A percentile compares a stretch with the other conserved stretches of the same genome.
Evolutionary conservation across 1,140 invertebrate genomes (phyloP).

Genomic region (Kradibia gibbosae): DNA sequence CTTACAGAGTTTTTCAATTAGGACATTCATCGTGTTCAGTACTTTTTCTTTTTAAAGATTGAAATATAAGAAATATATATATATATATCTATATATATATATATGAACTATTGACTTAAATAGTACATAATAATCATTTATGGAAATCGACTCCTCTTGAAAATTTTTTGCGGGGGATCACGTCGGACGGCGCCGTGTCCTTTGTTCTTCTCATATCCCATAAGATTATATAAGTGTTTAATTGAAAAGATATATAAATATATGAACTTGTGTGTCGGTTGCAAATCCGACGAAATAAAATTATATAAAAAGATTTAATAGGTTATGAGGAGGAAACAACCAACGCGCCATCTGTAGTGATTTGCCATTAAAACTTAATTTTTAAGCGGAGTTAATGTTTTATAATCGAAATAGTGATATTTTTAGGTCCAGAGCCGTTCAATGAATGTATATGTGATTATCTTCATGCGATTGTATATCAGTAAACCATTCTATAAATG

Average conservation of each 20-base stretch:
- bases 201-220: not conserved
- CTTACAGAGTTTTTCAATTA: constrained; percentile 33
- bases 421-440: constrained; percentile 48
- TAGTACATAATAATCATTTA: constrained; percentile 23
- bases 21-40: constrained; percentile 20
- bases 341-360: constrained; percentile 22
- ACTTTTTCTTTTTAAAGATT: constrained; percentile 38
- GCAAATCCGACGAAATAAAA: not conserved
- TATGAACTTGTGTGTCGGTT: not conserved
- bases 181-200: constrained; percentile 21
- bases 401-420: constrained; percentile 45
- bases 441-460: constrained; percentile 51
- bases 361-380: not conserved
- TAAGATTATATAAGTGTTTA: constrained; percentile 36
- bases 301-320: constrained; percentile 28
- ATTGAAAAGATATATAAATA: constrained; percentile 26
- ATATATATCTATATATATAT: constrained; percentile 5
- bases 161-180: not conserved
- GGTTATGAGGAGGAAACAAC: not conserved
- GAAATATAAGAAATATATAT: constrained; percentile 13
- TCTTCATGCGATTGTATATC: constrained; percentile 39
- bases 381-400: constrained; percentile 18
- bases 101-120: constrained; percentile 35
- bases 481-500: constrained; percentile 9
- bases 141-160: constrained; percentile 19